These are phyloP conservation scores for Psettodes erumei DNA, from an alignment of 2,113 vertebrate genomes.

Conservation along the genomic window DNA sequence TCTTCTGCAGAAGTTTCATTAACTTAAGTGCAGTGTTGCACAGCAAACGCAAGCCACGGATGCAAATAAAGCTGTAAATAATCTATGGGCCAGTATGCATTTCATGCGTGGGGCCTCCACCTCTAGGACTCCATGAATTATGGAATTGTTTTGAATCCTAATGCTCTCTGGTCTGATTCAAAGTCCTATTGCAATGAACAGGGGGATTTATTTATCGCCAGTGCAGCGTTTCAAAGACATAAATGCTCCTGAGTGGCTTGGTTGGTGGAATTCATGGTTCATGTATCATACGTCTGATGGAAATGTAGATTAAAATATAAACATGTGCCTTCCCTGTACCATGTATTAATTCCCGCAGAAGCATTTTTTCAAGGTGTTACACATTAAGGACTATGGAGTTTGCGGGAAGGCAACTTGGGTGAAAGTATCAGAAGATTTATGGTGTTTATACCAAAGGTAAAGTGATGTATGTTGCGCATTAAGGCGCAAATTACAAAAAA, in stretches of 20 bases:
- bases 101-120: constrained; percentile 20
- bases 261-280: not conserved
- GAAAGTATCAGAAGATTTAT: constrained; percentile 27
- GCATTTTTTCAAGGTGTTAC: not conserved
- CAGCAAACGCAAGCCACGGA: constrained; percentile 40
- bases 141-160: constrained; percentile 34
- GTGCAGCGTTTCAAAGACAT: constrained; percentile 21
- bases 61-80: constrained; percentile 62
- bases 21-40: constrained; percentile 56
- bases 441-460: constrained; percentile 44
- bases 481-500: constrained; percentile 20
- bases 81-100: constrained; percentile 23
- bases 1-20: constrained; percentile 66
- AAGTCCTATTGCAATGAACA: constrained; percentile 10
- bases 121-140: constrained; percentile 36
- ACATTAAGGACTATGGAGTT: constrained; percentile 29
- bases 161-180: constrained; percentile 26
- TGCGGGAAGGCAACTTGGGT: not conserved
- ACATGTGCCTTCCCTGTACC: not conserved
- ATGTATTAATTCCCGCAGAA: not conserved
- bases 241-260: not conserved
- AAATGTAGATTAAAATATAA: constrained; percentile 15
- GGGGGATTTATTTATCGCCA: not conserved
- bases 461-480: constrained; percentile 46
- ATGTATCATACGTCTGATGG: constrained; percentile 16